These are phyloP conservation scores for Drosophila lacertosa DNA, from an alignment of 1,140 invertebrate genomes.

Conservation along the genomic window DNA sequence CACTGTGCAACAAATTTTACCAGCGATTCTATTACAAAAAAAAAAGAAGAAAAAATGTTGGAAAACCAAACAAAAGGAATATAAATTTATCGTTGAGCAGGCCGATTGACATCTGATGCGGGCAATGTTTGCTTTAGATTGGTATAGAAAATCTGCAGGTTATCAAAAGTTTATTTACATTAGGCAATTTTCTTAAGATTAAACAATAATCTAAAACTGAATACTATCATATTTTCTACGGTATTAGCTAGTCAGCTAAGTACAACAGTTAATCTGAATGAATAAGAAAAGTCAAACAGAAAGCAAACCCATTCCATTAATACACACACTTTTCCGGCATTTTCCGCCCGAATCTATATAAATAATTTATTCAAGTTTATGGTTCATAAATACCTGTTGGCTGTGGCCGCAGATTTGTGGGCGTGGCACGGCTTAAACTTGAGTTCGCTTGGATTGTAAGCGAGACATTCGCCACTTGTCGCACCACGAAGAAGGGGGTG, in stretches of 20 bases:
- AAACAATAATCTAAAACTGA: too few relatives aligned
- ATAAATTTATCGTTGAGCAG: background rate
- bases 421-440: constrained; percentile 22
- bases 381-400: constrained; percentile 22
- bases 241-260: too few relatives aligned
- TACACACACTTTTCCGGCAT: too few relatives aligned
- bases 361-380: constrained; percentile 34
- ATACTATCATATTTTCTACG: too few relatives aligned
- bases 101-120: background rate
- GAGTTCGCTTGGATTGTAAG: constrained; percentile 43
- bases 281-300: background rate
- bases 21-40: constrained; percentile 22
- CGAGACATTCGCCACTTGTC: constrained; percentile 51
- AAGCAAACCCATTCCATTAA: too few relatives aligned
- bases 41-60: too few relatives aligned
- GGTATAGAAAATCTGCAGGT: background rate
- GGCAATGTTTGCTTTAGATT: background rate
- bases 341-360: background rate
- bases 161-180: background rate
- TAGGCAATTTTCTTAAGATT: too few relatives aligned
- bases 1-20: constrained; percentile 67
- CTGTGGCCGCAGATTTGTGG: constrained; percentile 17
- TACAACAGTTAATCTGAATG: too few relatives aligned
- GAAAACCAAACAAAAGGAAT: constrained; percentile 1
- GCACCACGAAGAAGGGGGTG: constrained; percentile 33